Percentiles rank a stretch among this genome's conserved stretches.
Conservation (phyloP, 2,888 invertebrate genomes). For the Elmis aenea region DNA sequence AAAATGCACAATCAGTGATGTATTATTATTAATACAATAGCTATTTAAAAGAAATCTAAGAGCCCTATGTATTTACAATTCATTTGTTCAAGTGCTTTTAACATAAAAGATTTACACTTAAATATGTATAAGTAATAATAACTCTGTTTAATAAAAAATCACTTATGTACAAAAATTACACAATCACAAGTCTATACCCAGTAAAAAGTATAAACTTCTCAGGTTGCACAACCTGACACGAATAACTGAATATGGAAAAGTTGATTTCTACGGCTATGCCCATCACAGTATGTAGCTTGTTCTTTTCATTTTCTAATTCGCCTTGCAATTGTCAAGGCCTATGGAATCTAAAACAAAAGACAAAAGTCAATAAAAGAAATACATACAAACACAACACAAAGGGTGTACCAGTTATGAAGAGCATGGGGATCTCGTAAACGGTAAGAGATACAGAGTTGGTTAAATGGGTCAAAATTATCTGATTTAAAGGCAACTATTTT, state of each 20-base stretch:
- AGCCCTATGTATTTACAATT: slow-evolving; percentile 30
- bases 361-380: not conserved
- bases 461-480: too few species aligned
- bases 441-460: too few species aligned
- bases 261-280: slow-evolving; percentile 45
- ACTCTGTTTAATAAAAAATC: slow-evolving; percentile 41
- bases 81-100: slow-evolving; percentile 16
- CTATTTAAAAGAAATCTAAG: too few species aligned
- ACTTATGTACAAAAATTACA: slow-evolving; percentile 46
- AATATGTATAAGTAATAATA: slow-evolving; percentile 20
- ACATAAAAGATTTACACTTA: slow-evolving; percentile 24
- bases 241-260: slow-evolving; percentile 44
- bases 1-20: too few species aligned
- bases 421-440: too few species aligned
- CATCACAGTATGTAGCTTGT: slow-evolving; percentile 48
- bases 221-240: slow-evolving; percentile 24
- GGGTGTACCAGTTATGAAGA: too few species aligned
- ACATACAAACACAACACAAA: not conserved
- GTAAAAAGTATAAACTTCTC: slow-evolving; percentile 23
- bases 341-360: slow-evolving; percentile 58
- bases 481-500: too few species aligned
- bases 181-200: slow-evolving; percentile 26
- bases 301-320: slow-evolving; percentile 49
- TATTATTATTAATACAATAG: too few species aligned
- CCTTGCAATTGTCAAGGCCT: slow-evolving; percentile 73